phyloP scores from a whole-genome alignment of 2,888 invertebrate species.

The Rhimphoctona megacephalus region DNA sequence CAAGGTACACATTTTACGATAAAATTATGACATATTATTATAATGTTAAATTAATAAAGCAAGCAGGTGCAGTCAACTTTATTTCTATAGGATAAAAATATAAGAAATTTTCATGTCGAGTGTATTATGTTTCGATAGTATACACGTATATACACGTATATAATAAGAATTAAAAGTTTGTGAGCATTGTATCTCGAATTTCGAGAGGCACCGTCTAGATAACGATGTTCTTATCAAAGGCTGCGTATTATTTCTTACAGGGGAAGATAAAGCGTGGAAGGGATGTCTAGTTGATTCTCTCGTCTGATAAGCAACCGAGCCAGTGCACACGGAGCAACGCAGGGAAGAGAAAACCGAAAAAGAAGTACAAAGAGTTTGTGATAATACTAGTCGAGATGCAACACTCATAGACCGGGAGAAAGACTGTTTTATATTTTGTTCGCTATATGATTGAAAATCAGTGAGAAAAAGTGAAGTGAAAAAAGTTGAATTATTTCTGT shows the following conservation, averaged over 20 bases:
- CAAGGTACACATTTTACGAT: too few relatives aligned
- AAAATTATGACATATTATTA: too few relatives aligned
- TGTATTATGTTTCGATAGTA: constrained; percentile 3
- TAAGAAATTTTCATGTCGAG: neutral
- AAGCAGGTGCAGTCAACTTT: neutral
- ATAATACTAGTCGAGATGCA: constrained; percentile 23
- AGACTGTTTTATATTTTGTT: neutral
- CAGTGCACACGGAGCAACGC: constrained; percentile 29
- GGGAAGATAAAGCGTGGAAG: constrained; percentile 55
- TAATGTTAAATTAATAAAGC: too few relatives aligned
- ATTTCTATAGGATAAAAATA: neutral
- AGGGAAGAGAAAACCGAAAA: constrained; percentile 2
- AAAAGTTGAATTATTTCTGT: neutral
- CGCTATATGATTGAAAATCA: constrained; percentile 7
- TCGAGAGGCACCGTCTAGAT: constrained; percentile 8
- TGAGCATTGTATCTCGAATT: constrained; percentile 27
- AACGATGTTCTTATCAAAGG: constrained; percentile 43
- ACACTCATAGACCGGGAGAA: neutral
- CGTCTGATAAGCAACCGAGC: constrained; percentile 47
- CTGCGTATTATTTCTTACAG: constrained; percentile 63
- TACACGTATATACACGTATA: neutral
- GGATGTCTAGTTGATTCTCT: constrained; percentile 51
- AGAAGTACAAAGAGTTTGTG: constrained; percentile 27
- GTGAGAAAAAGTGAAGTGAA: constrained; percentile 42
- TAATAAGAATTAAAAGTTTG: constrained; percentile 14